Evolutionary conservation across 2,113 vertebrate genomes (phyloP).

Genomic region (Odontophorus gujanensis): DNA sequence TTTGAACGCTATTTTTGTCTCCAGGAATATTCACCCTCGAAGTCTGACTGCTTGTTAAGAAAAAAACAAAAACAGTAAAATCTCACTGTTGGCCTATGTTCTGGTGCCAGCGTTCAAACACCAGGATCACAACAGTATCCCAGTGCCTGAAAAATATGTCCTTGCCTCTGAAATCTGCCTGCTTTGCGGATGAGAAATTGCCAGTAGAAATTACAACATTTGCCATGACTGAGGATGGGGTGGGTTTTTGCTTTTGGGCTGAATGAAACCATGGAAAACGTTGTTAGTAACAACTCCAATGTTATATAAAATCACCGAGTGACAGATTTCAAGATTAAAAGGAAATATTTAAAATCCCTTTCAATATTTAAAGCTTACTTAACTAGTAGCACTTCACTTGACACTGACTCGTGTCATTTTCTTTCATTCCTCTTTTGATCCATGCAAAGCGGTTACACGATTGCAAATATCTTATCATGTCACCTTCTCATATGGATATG

Average conservation of each 20-base stretch:
- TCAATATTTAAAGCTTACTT: conserved; percentile 87
- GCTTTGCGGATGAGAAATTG: conserved; percentile 39
- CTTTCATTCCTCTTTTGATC: conserved; percentile 85
- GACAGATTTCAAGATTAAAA: conserved; percentile 84
- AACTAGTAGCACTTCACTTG: conserved; percentile 80
- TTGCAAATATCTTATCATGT: conserved; percentile 80
- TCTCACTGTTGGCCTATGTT: conserved; percentile 43
- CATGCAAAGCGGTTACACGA: conserved; percentile 80
- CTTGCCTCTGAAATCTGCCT: conserved; percentile 52
- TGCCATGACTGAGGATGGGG: conserved; percentile 47
- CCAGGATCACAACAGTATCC: conserved; percentile 34
- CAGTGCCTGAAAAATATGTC: conserved; percentile 41
- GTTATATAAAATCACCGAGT: conserved; percentile 70
- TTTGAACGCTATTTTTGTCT: conserved; percentile 52
- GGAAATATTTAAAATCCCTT: conserved; percentile 85
- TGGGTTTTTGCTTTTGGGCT: conserved; percentile 53
- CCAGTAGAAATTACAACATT: conserved; percentile 51
- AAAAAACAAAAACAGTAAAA: conserved; percentile 52
- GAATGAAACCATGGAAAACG: conserved; percentile 72
- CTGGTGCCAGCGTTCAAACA: conserved; percentile 59
- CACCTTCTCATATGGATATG: conserved; percentile 76
- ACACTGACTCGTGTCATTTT: conserved; percentile 79
- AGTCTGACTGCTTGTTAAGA: conserved; percentile 52
- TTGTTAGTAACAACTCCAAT: conserved; percentile 70
- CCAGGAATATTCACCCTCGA: conserved; percentile 38